Percentiles rank a stretch among this genome's conserved stretches.
phyloP scores from a whole-genome alignment of 2,113 vertebrate species.

The Barbus barbus region DNA sequence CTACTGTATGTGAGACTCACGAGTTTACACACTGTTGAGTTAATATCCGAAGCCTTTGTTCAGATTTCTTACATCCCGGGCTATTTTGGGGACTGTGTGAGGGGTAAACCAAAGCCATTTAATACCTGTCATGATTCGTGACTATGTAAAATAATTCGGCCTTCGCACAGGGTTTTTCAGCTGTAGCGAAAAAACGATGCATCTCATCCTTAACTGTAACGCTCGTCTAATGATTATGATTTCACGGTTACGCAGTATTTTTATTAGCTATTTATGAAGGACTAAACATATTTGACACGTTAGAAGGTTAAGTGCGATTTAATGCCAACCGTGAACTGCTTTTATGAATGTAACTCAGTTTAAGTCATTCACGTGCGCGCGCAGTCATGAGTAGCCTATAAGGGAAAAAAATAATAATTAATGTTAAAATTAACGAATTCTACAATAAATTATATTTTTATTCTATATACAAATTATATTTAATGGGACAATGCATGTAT shows the following conservation, averaged over 20 bases:
- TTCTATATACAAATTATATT: neutral
- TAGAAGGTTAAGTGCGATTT: neutral
- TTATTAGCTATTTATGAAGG: neutral
- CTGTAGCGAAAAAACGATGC: neutral
- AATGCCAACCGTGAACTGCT: neutral
- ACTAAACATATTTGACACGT: too few relatives aligned
- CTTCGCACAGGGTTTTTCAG: neutral
- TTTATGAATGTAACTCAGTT: neutral
- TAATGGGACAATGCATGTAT: neutral
- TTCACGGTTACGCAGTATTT: neutral
- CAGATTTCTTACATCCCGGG: neutral
- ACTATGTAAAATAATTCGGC: neutral
- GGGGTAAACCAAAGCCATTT: neutral
- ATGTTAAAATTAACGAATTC: neutral
- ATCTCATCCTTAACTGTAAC: too few relatives aligned
- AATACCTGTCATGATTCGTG: slow-evolving; percentile 17
- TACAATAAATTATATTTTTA: neutral
- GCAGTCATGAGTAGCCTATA: neutral
- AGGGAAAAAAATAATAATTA: neutral
- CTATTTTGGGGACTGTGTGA: slow-evolving; percentile 46
- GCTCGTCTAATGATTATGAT: too few relatives aligned
- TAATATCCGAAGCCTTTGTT: slow-evolving; percentile 27
- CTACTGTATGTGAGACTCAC: slow-evolving; percentile 51
- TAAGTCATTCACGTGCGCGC: neutral
- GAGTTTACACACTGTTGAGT: slow-evolving; percentile 33